Base-by-base conservation (phyloP, 2,888 invertebrate species). In the Lottia scabra region DNA sequence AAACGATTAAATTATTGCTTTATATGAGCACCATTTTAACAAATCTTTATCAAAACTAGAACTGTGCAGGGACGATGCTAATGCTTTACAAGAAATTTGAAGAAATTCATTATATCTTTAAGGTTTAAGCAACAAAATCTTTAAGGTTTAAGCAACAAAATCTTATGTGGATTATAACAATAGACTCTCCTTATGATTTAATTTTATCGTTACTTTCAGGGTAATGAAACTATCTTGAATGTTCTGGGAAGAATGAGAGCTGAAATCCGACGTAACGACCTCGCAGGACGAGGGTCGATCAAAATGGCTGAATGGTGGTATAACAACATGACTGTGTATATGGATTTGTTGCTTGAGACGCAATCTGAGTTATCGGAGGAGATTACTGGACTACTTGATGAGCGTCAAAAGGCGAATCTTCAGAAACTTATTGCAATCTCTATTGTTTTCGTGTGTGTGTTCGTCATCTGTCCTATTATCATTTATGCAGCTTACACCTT, bases 401-500 rank as follows among this genome's bases (percentile, higher is more conserved):
- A 76, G 26, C 68, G 76, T 27, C 78, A 80, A 63, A 75, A 75
- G 16, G 80, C 78, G 10, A 80, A 84, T 67, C 73, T 82, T 19
- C 78, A 80, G 67, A 84, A 81, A 68, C 81, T 86, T 71, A 78
- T 84, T 45, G 80, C 81, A 38, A 84, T 86, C 67, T 84, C 83
- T 30, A 77, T 83, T 63, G 79, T 86, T 62, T 83, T 85, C 64
- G 81, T 81, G 23, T 78, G 79, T 38, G 83, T 85, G 27, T 71
- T 86, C 23, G 80, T 84, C 56, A 75, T 85, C 10, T 85, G 83
- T 71, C 84, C 85, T 2, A 74, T 85, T 71, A 84, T 86, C 63
- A 79, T 85, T 26, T 81, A 84, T 64, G 84, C 83, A 27, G 85
- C 85, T 30, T 86, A 85, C 73, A 81, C 81, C n/a, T 80, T 86